Evolutionary conservation across 2,888 invertebrate species (phyloP), one percentile per base, ranked within the genome.

Genomic region (Drosophila longiperda): DNA sequence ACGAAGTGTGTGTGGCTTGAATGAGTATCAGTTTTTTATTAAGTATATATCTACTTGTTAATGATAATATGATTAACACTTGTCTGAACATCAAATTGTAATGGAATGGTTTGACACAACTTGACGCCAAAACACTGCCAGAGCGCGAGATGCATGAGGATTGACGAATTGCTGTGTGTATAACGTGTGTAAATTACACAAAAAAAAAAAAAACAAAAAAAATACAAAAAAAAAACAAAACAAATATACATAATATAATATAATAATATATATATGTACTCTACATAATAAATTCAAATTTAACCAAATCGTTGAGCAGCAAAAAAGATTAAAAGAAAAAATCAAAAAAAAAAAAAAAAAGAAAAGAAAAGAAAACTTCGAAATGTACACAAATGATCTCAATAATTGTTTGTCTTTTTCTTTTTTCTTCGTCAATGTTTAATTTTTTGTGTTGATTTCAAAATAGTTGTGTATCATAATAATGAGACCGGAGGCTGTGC

Each of bases 81-180:
- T 80, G 87, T 78, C 77, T 78, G 85, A 88, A 71, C 75, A 85
- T 75, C 73, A 90, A 81, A 85, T 90, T 92, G 91, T 45, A 88
- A 90, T 75, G 90, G 91, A 86, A 90, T 86, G 91, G 90, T 91
- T 91, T 92, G 92, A 91, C 91, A 91, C 91, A 91, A 91, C 91
- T 91, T 91, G 91, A 92, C 90, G 91, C 92, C 92, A 92, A 91
- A 89, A 92, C 91, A 91, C 91, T 91, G 91, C 91, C 91, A 91
- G 91, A 91, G 88, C 87, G 89, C 91, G 69, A 77, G 69, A 80
- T 63, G 73, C 71, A 75, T 73, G 66, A 71, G 55, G 53, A 78
- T 45, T 23, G 64, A 69, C 34, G 72, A 45, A 72, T 63, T 80
- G 73, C 73, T 77, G 80, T 78, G 78, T 74, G 74, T 74, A 68